These are phyloP conservation scores for Coronaproctus castanopsis DNA, from an alignment of 2,888 invertebrate species.

Conservation along the genomic window DNA sequence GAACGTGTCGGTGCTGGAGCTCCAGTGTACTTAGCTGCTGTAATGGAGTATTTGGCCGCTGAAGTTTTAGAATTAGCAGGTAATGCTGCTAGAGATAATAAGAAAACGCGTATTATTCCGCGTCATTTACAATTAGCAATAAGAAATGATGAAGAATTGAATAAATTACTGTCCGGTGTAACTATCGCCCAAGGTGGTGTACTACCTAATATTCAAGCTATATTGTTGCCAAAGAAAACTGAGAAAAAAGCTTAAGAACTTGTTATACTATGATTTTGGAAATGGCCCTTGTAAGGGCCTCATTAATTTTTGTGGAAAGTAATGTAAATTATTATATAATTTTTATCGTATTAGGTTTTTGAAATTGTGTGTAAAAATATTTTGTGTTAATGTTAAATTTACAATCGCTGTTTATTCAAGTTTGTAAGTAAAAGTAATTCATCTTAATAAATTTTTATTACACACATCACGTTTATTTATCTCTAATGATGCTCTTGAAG, in stretches of 20 bases:
- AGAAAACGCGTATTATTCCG: conserved; percentile 50
- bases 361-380: too few species aligned
- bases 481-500: too few species aligned
- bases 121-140: conserved; percentile 60
- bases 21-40: conserved; percentile 35
- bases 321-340: too few species aligned
- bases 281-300: too few species aligned
- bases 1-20: conserved; percentile 35
- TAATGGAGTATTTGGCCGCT: conserved; percentile 42
- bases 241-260: conserved; percentile 23
- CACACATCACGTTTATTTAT: too few species aligned
- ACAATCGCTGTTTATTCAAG: too few species aligned
- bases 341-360: too few species aligned
- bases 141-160: conserved; percentile 65
- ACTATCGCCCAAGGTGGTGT: conserved; percentile 73
- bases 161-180: conserved; percentile 50
- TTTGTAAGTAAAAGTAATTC: too few species aligned
- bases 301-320: too few species aligned
- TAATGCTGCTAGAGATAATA: conserved; percentile 41
- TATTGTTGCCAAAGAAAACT: conserved; percentile 14
- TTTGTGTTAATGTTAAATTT: too few species aligned
- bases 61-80: conserved; percentile 44
- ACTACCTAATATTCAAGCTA: conserved; percentile 33
- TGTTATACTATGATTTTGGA: too few species aligned
- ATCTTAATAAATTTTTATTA: too few species aligned